Conservation (phyloP, 1,140 invertebrate genomes). For the Zaprionus tsacasi region DNA sequence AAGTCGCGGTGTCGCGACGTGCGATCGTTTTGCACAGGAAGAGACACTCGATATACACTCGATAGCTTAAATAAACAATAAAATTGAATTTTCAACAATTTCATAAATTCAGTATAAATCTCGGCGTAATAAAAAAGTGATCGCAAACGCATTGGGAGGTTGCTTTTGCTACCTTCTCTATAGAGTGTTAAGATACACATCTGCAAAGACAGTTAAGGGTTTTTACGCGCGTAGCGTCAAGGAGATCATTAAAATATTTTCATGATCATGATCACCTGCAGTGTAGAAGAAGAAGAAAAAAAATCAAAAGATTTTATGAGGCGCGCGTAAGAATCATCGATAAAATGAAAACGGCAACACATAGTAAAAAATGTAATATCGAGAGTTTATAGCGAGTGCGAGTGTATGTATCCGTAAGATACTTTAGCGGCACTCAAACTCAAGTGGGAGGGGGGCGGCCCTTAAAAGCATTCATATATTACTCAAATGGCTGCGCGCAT, state of each 20-base stretch:
- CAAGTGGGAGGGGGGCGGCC: neutral
- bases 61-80: constrained; percentile 2
- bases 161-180: constrained; percentile 10
- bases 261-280: constrained; percentile 60
- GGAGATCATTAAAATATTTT: constrained; percentile 35
- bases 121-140: neutral
- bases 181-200: constrained; percentile 56
- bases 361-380: constrained; percentile 66
- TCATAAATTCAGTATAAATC: neutral
- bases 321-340: constrained; percentile 74
- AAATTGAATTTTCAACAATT: neutral
- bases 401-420: constrained; percentile 38
- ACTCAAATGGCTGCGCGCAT: constrained; percentile 48
- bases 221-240: constrained; percentile 45
- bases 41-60: constrained; percentile 31
- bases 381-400: constrained; percentile 36
- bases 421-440: constrained; percentile 13
- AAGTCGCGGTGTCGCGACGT: constrained; percentile 57
- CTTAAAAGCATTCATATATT: constrained; percentile 56
- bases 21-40: constrained; percentile 60
- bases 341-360: constrained; percentile 78
- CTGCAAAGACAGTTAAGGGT: constrained; percentile 62
- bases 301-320: constrained; percentile 73
- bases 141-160: constrained; percentile 27
- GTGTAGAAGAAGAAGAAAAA: constrained; percentile 23